Evolutionary conservation across 2,888 invertebrate species (phyloP).

Genomic region (Aphidoletes aphidimyza): DNA sequence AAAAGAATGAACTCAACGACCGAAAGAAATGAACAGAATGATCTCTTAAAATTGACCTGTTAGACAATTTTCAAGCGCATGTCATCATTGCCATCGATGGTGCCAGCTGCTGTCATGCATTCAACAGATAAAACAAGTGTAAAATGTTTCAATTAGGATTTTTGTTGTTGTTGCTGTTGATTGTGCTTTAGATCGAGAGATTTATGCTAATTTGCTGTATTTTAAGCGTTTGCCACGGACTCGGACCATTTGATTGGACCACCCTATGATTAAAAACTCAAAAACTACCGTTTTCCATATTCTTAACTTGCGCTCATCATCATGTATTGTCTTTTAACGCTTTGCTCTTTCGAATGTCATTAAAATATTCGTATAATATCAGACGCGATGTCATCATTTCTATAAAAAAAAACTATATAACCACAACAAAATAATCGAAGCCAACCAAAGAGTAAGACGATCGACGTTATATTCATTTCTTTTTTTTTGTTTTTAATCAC

Average conservation of each 20-base stretch:
- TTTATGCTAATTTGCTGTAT: constrained; percentile 17
- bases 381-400: background rate
- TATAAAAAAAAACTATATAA: background rate
- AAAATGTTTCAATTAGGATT: constrained; percentile 5
- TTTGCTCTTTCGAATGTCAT: background rate
- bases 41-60: too few relatives aligned
- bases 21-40: background rate
- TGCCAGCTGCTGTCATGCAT: background rate
- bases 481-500: constrained; percentile 12
- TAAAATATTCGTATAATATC: background rate
- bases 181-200: background rate
- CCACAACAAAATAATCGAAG: too few relatives aligned
- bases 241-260: background rate
- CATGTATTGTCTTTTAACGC: background rate
- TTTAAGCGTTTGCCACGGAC: background rate
- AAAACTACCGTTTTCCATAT: constrained; percentile 28
- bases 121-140: background rate
- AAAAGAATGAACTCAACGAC: background rate
- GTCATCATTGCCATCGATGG: too few relatives aligned
- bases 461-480: constrained; percentile 26
- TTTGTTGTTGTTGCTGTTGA: background rate
- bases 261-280: constrained; percentile 17
- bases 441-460: constrained; percentile 36
- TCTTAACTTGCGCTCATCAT: background rate
- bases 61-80: too few relatives aligned